Evolutionary conservation across 2,888 invertebrate genomes (phyloP).

Genomic region (Mechanitis messenoides): DNA sequence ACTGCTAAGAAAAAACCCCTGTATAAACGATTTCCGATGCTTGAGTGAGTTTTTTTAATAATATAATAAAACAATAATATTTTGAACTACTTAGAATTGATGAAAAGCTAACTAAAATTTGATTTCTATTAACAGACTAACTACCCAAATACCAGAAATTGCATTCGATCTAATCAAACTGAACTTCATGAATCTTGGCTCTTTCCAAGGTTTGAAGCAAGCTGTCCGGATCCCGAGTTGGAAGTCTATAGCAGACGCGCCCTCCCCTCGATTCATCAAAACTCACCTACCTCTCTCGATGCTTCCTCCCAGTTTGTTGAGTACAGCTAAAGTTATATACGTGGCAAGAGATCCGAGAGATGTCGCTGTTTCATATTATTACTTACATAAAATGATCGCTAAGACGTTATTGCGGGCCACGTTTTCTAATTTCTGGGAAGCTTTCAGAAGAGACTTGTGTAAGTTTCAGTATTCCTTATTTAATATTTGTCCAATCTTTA

Average conservation of each 20-base stretch:
- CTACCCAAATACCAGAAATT: constrained; percentile 57
- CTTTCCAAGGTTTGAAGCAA: constrained; percentile 59
- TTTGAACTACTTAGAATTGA: too few species aligned
- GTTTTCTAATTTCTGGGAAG: constrained; percentile 77
- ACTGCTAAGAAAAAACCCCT: constrained; percentile 70
- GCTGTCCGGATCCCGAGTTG: constrained; percentile 56
- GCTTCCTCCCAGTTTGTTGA: constrained; percentile 69
- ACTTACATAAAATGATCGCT: constrained; percentile 77
- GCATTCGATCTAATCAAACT: constrained; percentile 57
- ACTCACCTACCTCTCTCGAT: constrained; percentile 79
- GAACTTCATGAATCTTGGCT: constrained; percentile 61
- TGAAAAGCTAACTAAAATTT: not conserved
- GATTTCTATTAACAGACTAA: constrained; percentile 44
- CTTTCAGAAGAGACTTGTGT: constrained; percentile 78
- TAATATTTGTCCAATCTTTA: not conserved
- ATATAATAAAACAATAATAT: not conserved
- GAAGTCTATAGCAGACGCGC: constrained; percentile 52
- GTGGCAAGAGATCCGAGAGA: constrained; percentile 85
- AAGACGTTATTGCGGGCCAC: constrained; percentile 69
- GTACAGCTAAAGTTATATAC: constrained; percentile 79
- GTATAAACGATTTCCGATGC: constrained; percentile 81
- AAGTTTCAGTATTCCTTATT: constrained; percentile 39
- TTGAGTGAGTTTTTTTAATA: constrained; percentile 72
- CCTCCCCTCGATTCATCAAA: constrained; percentile 78
- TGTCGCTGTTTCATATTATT: constrained; percentile 82